These are phyloP conservation scores for Heliconius ethilla DNA, from an alignment of 2,888 invertebrate genomes.

Conservation along the genomic window DNA sequence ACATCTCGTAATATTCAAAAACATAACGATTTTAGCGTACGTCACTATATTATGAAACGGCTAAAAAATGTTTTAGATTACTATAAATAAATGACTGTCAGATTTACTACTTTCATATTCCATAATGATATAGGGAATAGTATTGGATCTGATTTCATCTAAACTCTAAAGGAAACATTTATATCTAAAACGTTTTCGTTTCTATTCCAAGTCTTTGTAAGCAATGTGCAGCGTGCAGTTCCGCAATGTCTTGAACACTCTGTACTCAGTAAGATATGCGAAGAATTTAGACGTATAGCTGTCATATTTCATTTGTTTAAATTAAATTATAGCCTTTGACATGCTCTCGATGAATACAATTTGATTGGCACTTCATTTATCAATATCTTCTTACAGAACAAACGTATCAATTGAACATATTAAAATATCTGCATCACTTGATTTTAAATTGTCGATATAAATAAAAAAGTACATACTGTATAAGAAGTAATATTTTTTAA, in stretches of 20 bases:
- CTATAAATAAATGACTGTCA: background rate
- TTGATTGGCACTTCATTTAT: slow-evolving; percentile 12
- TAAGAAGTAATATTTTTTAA: background rate
- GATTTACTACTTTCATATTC: too few species aligned
- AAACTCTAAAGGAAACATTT: background rate
- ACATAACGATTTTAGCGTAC: slow-evolving; percentile 16
- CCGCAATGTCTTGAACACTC: background rate
- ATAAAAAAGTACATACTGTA: too few species aligned
- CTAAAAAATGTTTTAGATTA: background rate
- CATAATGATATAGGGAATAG: background rate
- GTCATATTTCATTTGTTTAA: slow-evolving; percentile 11
- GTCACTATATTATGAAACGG: slow-evolving; percentile 4
- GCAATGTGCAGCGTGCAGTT: background rate
- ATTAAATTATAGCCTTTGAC: background rate
- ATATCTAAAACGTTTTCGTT: background rate
- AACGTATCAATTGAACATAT: slow-evolving; percentile 10
- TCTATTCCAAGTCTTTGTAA: background rate
- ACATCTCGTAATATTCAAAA: slow-evolving; percentile 10
- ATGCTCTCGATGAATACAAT: slow-evolving; percentile 6
- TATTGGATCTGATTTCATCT: background rate
- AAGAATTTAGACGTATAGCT: background rate
- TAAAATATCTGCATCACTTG: background rate
- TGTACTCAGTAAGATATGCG: background rate
- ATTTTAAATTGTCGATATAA: too few species aligned
- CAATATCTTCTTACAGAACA: slow-evolving; percentile 6